Evolutionary conservation across 2,888 invertebrate species (phyloP).

Genomic region (Omphaloscelis lunosa): DNA sequence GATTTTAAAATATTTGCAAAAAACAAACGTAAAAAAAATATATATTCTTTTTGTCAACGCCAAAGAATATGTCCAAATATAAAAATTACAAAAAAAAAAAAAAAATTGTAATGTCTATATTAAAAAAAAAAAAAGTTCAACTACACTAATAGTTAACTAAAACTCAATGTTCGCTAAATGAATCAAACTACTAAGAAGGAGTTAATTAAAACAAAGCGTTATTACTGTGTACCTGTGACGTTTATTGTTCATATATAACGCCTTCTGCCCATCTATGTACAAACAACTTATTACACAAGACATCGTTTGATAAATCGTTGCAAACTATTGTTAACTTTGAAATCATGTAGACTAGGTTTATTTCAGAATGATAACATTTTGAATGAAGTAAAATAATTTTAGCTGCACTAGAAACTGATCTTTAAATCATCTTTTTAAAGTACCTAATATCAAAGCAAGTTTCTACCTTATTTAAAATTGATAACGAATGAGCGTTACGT

Average conservation of each 20-base stretch:
- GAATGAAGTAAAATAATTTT: background rate
- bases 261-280: slow-evolving; percentile 58
- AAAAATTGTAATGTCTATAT: background rate
- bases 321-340: slow-evolving; percentile 14
- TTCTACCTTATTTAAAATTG: background rate
- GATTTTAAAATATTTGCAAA: background rate
- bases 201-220: slow-evolving; percentile 70
- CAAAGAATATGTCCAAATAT: background rate
- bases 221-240: slow-evolving; percentile 60
- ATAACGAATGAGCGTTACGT: background rate
- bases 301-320: slow-evolving; percentile 38
- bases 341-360: rapidly evolving
- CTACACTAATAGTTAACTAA: background rate
- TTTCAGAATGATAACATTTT: background rate
- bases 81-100: background rate
- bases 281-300: slow-evolving; percentile 45
- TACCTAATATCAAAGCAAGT: background rate
- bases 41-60: background rate
- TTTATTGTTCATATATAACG: slow-evolving; percentile 65
- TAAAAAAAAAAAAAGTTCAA: background rate
- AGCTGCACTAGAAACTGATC: background rate
- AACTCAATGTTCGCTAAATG: slow-evolving; percentile 53
- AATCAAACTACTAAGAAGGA: slow-evolving; percentile 62
- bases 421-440: background rate
- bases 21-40: too few species aligned